Conservation (phyloP, 1,140 invertebrate genomes). For the Drosophila gunungcola region DNA sequence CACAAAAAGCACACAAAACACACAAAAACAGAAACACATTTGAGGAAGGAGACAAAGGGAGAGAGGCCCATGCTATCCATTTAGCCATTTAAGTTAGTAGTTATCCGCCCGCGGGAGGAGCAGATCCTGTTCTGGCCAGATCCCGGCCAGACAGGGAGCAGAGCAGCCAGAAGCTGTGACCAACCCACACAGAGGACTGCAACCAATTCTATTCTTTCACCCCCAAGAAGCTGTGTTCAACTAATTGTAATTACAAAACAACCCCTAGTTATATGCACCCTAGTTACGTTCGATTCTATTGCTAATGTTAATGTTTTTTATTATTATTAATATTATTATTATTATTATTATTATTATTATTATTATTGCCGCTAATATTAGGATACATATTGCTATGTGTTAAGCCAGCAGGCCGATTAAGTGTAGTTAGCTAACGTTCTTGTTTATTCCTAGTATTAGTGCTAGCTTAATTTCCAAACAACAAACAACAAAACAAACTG, state of each 20-base stretch:
- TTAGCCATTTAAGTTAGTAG: conserved; percentile 3
- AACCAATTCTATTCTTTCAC: conserved; percentile 83
- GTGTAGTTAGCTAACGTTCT: conserved; percentile 51
- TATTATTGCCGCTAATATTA: conserved; percentile 19
- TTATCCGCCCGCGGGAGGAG: conserved; percentile 12
- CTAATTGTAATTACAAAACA: conserved; percentile 45
- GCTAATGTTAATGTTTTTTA: conserved; percentile 42
- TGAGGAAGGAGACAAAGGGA: background rate
- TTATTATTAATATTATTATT: conserved; percentile 9
- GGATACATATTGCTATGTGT: background rate
- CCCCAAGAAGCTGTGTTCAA: conserved; percentile 85
- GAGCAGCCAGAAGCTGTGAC: conserved; percentile 14
- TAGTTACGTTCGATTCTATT: conserved; percentile 23
- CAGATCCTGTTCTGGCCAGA: background rate
- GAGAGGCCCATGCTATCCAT: background rate
- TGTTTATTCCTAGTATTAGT: conserved; percentile 56
- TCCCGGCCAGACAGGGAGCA: conserved; percentile 1
- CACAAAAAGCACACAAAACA: background rate
- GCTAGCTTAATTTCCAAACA: conserved; percentile 45
- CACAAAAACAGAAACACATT: background rate
- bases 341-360: conserved; percentile 13
- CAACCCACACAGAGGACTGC: conserved; percentile 13
- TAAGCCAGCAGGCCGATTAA: conserved; percentile 5
- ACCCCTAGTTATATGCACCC: conserved; percentile 9
- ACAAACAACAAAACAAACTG: conserved; percentile 77